Base-by-base conservation (phyloP, 2,888 invertebrate species). In the Tinea semifulvella region DNA sequence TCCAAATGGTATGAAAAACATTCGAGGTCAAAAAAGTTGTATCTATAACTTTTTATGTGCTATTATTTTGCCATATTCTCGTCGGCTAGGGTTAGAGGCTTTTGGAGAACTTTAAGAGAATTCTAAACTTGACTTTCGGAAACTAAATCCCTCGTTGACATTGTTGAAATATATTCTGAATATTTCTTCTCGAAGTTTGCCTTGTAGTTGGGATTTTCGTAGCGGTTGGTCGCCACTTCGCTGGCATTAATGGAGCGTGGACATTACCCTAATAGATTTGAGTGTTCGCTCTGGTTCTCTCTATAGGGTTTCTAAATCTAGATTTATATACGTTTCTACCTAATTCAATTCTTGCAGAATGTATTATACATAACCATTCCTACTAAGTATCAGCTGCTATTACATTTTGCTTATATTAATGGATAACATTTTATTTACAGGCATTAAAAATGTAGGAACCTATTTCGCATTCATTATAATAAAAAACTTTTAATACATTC, bases 151-250 rank as follows among this genome's bases (percentile, higher is more conserved):
- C 18, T 36, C 36, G 16, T 18, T 18, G 36, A 36, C 36, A 36
- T 36, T 36, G 17, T 36, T 36, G 14, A 36, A 36, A 36, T 36
- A 18, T 36, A 36, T 36, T 36, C 36, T 3, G 36, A 36, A 36
- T 36, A 36, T 36, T 36, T 36, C 18, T 36, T 13, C 13, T 4
- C 2, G 13, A 31, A 31, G 31, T 31, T 31, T 13, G 2, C 5
- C 13, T 6, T 14, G 31, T 13, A 31, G 31, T 31, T 7, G 31
- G 31, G 13, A 11, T 31, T 31, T 31, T 31, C 31, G 31, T 31
- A 31, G 31, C 31, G 31, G 7, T 31, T 31, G 5, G 31, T 31
- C 2, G 13, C 13, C 11, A 31, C 14, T 13, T 31, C 31, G 6
- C 13, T 31, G 13, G 31, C 31, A 18, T 18, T 36, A 36, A 36